Percentiles rank a stretch among this genome's conserved stretches.
Evolutionary conservation across 2,113 vertebrate species (phyloP).

Genomic region (Aldabrachelys gigantea): DNA sequence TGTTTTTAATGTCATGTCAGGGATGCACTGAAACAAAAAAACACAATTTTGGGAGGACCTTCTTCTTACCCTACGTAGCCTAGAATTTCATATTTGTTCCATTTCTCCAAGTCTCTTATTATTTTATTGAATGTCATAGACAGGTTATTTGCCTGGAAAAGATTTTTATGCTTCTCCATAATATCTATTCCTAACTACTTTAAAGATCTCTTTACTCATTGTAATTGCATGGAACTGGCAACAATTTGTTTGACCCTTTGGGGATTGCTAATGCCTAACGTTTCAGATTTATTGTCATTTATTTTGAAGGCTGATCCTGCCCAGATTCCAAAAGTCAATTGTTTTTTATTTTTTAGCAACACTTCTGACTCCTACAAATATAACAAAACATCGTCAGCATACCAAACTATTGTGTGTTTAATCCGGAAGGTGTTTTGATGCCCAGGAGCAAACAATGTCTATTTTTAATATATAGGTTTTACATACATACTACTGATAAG

Average conservation of each 20-base stretch:
- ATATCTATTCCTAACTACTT: neutral
- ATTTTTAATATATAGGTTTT: neutral
- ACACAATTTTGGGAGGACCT: neutral
- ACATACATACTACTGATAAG: fast-evolving
- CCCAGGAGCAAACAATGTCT: neutral
- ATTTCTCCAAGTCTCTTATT: neutral
- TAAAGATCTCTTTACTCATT: neutral
- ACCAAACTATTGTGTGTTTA: neutral
- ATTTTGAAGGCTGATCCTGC: neutral
- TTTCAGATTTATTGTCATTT: neutral
- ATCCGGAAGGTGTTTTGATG: neutral
- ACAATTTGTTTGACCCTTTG: neutral
- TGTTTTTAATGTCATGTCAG: neutral
- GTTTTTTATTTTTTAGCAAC: neutral
- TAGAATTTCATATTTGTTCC: neutral
- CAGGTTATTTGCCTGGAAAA: neutral
- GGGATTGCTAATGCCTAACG: neutral
- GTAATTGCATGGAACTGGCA: neutral
- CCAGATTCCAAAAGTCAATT: neutral
- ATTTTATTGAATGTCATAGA: neutral
- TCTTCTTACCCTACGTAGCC: neutral
- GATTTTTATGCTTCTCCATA: neutral
- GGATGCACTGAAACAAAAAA: neutral
- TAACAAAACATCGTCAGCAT: neutral
- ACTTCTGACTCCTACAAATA: neutral